Evolutionary conservation across 2,797 vertebrate species (phyloP).

Genomic region (Philypnodon macrostomus): DNA sequence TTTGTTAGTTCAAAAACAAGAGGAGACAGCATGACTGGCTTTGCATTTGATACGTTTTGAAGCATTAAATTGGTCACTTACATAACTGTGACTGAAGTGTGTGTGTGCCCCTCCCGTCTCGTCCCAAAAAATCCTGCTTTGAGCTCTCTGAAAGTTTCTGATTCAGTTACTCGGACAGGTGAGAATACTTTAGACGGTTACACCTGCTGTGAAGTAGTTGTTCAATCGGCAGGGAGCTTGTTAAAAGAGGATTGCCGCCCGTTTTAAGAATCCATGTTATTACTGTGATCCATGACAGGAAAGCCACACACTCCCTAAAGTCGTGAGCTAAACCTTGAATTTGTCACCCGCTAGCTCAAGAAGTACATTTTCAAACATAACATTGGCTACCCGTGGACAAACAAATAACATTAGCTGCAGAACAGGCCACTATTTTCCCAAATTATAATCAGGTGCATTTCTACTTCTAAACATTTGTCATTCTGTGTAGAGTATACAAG

Average conservation of each 20-base stretch:
- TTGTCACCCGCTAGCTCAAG: neutral
- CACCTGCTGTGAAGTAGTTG: constrained; percentile 13
- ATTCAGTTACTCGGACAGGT: constrained; percentile 38
- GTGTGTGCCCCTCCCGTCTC: neutral
- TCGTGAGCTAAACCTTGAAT: neutral
- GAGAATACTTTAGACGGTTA: constrained; percentile 7
- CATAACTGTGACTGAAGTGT: constrained; percentile 4
- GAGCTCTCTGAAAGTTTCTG: constrained; percentile 12
- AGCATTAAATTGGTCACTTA: constrained; percentile 30
- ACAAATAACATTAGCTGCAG: constrained; percentile 13
- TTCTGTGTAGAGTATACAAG: constrained; percentile 30
- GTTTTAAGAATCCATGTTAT: constrained; percentile 27
- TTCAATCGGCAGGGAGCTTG: constrained; percentile 33
- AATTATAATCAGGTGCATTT: constrained; percentile 14
- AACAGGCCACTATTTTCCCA: constrained; percentile 4
- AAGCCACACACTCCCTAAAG: constrained; percentile 5
- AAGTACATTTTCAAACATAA: constrained; percentile 8
- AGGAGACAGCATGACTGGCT: constrained; percentile 42
- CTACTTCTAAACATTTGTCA: constrained; percentile 12
- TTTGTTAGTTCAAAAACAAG: constrained; percentile 44
- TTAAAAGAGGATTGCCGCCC: constrained; percentile 32
- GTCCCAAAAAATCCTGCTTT: constrained; percentile 15
- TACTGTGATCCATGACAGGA: constrained; percentile 14
- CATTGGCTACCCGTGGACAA: neutral
- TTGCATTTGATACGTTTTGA: constrained; percentile 31